Evolutionary conservation across 37 sponge, comb jelly and placozoan genomes (phyloP).

Genomic region (Ianthella basta): DNA sequence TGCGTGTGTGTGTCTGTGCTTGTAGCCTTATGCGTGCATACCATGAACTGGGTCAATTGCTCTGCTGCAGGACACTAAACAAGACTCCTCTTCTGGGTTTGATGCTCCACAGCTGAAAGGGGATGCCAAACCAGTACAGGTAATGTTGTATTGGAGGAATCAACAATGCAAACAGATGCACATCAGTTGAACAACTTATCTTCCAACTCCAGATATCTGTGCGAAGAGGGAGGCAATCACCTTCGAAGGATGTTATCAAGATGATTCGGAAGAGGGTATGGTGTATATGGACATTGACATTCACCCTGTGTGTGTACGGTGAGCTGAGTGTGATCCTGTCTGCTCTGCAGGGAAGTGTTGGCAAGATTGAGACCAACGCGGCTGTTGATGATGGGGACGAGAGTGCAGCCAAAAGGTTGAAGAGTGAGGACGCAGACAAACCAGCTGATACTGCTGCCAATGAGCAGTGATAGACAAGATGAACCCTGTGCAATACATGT

Average conservation of each 20-base stretch:
- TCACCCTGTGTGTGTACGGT: too few relatives aligned
- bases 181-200: too few relatives aligned
- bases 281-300: background rate
- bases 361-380: background rate
- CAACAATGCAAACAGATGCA: too few relatives aligned
- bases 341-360: too few relatives aligned
- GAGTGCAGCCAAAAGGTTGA: constrained; percentile 14
- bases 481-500: too few relatives aligned
- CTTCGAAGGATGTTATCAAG: too few relatives aligned
- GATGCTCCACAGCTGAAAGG: constrained; percentile 18
- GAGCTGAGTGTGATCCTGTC: too few relatives aligned
- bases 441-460: background rate
- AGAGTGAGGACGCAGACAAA: background rate
- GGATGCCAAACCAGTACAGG: background rate
- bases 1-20: background rate
- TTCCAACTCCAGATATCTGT: constrained; percentile 6
- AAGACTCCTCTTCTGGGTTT: background rate
- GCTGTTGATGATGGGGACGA: background rate
- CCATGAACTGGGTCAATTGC: too few relatives aligned
- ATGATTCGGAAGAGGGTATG: too few relatives aligned
- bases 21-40: background rate
- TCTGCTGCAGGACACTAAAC: background rate
- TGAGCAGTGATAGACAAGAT: background rate
- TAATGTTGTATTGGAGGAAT: background rate
- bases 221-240: background rate